These are phyloP conservation scores for Agrotis segetum DNA, from an alignment of 2,888 invertebrate genomes.

Conservation along the genomic window DNA sequence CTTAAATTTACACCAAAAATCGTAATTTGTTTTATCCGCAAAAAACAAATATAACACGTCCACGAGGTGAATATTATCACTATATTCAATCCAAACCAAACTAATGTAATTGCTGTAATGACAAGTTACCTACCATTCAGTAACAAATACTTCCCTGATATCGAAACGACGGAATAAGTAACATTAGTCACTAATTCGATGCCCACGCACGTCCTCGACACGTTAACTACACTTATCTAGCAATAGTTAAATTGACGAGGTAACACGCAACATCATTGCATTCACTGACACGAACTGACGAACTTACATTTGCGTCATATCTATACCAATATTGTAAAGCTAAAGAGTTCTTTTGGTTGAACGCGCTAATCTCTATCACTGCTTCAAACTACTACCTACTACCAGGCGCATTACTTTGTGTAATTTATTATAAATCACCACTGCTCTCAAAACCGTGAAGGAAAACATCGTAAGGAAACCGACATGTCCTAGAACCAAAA, in stretches of 20 bases:
- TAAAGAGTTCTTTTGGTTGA: background rate
- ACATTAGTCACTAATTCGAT: slow-evolving; percentile 15
- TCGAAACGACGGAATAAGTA: slow-evolving; percentile 8
- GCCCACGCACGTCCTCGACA: slow-evolving; percentile 12
- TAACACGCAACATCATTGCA: slow-evolving; percentile 26
- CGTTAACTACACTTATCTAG: background rate
- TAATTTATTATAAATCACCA: too few relatives aligned
- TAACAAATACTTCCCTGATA: slow-evolving; percentile 18
- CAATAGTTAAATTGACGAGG: background rate
- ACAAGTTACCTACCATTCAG: background rate
- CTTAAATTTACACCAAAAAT: too few relatives aligned
- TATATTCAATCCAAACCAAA: background rate
- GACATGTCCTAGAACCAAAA: too few relatives aligned
- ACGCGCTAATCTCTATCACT: too few relatives aligned
- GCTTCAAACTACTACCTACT: too few relatives aligned
- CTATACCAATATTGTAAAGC: too few relatives aligned
- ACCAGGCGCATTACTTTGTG: too few relatives aligned
- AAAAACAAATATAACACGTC: too few relatives aligned
- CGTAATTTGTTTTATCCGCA: too few relatives aligned
- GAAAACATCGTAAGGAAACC: too few relatives aligned
- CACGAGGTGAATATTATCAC: too few relatives aligned
- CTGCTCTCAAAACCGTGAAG: too few relatives aligned
- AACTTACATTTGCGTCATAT: background rate
- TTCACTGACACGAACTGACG: slow-evolving; percentile 25
- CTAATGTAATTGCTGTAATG: background rate